These are phyloP conservation scores for Drosophila dunni DNA, from an alignment of 1,140 invertebrate species.

Conservation along the genomic window DNA sequence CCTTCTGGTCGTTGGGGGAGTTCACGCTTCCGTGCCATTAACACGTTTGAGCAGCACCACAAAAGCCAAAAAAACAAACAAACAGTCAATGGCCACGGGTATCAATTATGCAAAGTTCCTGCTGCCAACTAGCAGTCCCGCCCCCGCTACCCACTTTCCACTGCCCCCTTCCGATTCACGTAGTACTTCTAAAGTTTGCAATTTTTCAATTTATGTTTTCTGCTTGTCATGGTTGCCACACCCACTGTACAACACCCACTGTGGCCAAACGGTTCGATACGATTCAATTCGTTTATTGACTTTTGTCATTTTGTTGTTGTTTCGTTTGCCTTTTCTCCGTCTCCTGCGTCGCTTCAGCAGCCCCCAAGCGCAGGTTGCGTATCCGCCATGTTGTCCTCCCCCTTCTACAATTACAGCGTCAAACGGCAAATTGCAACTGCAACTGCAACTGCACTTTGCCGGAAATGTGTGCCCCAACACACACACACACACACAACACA, in stretches of 20 bases:
- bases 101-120: slow-evolving; percentile 80
- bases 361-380: slow-evolving; percentile 40
- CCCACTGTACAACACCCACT: slow-evolving; percentile 35
- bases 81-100: slow-evolving; percentile 43
- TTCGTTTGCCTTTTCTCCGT: slow-evolving; percentile 43
- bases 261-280: slow-evolving; percentile 10
- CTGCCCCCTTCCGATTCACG: background rate
- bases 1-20: slow-evolving; percentile 24
- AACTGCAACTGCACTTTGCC: slow-evolving; percentile 66
- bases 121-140: slow-evolving; percentile 6
- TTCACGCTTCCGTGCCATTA: slow-evolving; percentile 76
- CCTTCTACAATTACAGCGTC: slow-evolving; percentile 32
- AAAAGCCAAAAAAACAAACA: slow-evolving; percentile 30
- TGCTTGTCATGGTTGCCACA: slow-evolving; percentile 64
- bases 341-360: background rate
- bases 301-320: slow-evolving; percentile 42
- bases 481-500: slow-evolving; percentile 9
- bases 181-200: background rate
- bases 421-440: slow-evolving; percentile 59
- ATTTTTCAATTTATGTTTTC: slow-evolving; percentile 69
- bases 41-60: slow-evolving; percentile 58
- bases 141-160: background rate
- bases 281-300: slow-evolving; percentile 52
- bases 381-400: slow-evolving; percentile 64
- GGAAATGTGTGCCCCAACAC: slow-evolving; percentile 62